Base-by-base conservation (phyloP, 2,888 invertebrate species). In the Quadroppia sp. region DNA sequence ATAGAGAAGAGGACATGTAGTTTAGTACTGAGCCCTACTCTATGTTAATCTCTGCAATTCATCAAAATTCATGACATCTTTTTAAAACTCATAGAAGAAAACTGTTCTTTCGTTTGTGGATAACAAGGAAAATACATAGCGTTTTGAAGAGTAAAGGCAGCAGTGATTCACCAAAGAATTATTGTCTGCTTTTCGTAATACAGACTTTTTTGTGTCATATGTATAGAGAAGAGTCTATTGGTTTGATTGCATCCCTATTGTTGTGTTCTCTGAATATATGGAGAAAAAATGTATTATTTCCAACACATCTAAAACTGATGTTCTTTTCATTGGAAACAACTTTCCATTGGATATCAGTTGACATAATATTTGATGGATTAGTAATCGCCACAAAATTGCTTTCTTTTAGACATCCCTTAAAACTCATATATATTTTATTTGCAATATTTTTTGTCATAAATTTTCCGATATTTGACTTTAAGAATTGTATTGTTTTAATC, bases 31-130 rank as follows among this genome's bases (percentile, higher is more conserved):
- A 45, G 45, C 7, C 45, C 6, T 45, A 45, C 45, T 9, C 17
- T 45, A 45, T 45, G 45, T 17, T 45, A 45, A 45, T 45, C 45
- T 45, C 15, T 45, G 45, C 45, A 45, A 45, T 45, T 45, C 45
- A 45, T 45, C 45, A 45, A 45, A 45, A 45, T 45, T 45, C 45
- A 45, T 45, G 45, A 45, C 45, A 45, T 45, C 45, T 45, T 45
- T 45, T 45, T 45, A 11, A 45, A 45, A 17, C 15, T 13, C 45
- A 45, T 45, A 45, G 45, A n/a, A n/a, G n/a, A 45, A 45, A 45
- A 45, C 45, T 17, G 45, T 45, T 45, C 45, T 45, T 15, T 45
- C 7, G 2, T 17, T 45, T 45, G 13, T 45, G 3, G 7, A 17
- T 3, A 4, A 36, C 36, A 36, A 36, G 6, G 36, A 36, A n/a